Evolutionary conservation across 1,140 invertebrate genomes (phyloP), one percentile per base, ranked within the genome.

Genomic region (Penaeus japonicus): DNA sequence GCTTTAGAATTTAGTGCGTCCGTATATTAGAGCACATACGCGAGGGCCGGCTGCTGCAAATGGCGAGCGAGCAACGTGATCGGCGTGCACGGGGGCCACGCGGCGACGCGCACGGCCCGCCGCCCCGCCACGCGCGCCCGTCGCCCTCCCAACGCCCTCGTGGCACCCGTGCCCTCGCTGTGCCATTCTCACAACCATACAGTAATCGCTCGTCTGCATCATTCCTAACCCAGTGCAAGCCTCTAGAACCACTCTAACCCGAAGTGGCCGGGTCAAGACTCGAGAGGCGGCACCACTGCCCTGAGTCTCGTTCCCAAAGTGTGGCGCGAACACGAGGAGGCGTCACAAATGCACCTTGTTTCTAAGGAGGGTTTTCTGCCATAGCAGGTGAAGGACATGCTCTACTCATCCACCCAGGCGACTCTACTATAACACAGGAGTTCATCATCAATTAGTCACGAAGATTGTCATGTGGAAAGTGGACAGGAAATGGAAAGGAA

Each of bases 61-160:
- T 87, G 85, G 85, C 85, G 85, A 79, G 81, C 54, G 57, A 87
- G 77, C 85, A 87, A 81, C 85, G 85, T 87, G 85, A 87, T 87
- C 85, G 79, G 57, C 47, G n/a, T 79, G 77, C 57, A 87, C 85
- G 85, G 85, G 85, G 85, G 54, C 77, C 77, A 62, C 85, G 55
- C 78, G 27, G 65, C 59, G 85, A 87, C 85, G 85, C 85, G 85
- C 85, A 87, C 85, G 85, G 85, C 54, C 55, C 85, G 35, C 65
- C 18, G 27, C 59, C 32, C n/a, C 27, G n/a, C 57, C 22, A n/a
- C 83, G 17, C 12, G 53, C 75, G 39, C 53, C 22, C 27, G 7
- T 1, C 75, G 47, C n/a, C 22, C 73, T 20, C 70, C 12, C 73
- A 0, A 5, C 32, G 5, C n/a, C 27, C 24, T 7, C 18, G 4